Percentiles rank a stretch among this genome's conserved stretches.
These are phyloP conservation scores for Paradisaea rubra DNA, from an alignment of 2,113 vertebrate species.

Conservation along the genomic window DNA sequence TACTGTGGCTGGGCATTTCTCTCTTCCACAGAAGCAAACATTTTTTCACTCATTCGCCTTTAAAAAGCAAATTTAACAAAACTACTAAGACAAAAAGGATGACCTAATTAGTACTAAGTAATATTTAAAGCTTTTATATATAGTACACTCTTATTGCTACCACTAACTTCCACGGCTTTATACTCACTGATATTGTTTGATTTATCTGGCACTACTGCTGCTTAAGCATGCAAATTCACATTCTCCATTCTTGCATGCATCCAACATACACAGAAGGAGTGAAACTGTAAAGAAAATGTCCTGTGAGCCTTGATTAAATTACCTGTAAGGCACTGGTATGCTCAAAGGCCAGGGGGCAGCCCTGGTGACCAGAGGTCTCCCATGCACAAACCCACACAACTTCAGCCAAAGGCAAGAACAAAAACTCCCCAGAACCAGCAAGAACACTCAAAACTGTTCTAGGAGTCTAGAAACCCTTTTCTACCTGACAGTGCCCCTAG, in stretches of 20 bases:
- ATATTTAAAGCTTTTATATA: slow-evolving; percentile 29
- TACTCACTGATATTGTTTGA: background rate
- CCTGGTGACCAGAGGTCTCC: background rate
- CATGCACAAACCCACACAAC: background rate
- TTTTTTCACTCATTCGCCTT: background rate
- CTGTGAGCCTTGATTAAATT: background rate
- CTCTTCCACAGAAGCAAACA: background rate
- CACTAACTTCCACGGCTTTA: background rate
- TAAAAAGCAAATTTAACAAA: slow-evolving; percentile 35
- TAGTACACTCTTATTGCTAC: background rate
- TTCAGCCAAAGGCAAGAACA: background rate
- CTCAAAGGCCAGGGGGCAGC: background rate
- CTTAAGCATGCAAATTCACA: background rate
- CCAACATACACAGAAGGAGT: background rate
- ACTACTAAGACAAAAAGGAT: slow-evolving; percentile 28
- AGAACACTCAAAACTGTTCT: background rate
- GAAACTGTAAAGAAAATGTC: background rate
- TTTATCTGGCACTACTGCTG: background rate
- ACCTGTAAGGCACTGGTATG: background rate
- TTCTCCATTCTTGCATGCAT: background rate
- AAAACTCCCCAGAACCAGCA: background rate
- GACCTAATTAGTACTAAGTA: slow-evolving; percentile 46
- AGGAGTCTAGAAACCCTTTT: background rate
- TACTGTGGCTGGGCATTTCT: slow-evolving; percentile 2
- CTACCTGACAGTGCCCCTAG: background rate